Base-by-base conservation (phyloP, 2,797 vertebrate genomes). In the Psittacula echo region DNA sequence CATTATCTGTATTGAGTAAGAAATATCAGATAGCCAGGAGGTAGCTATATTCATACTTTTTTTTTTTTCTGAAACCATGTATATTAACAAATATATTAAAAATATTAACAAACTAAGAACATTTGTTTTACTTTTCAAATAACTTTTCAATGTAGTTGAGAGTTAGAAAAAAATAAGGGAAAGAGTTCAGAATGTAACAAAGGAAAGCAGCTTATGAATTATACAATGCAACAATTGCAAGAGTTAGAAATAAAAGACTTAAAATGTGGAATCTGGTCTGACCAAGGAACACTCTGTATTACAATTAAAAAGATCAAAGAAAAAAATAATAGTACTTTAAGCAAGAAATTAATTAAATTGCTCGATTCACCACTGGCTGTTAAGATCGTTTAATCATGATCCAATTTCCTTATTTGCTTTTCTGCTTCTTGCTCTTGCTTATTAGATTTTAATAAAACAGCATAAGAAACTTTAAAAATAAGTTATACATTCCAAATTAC, bases 291-390 rank as follows among this genome's bases (percentile, higher is more conserved):
- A 41, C 12, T 68, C 86, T 89, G 44, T 90, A 94, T 90, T 65
- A 94, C 74, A 94, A 88, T 95, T 94, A 90, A 30, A 70, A 68
- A 93, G 92, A 96, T 95, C 89, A 96, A 95, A 96, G 91, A 11
- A 94, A 87, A 87, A 83, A 95, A 89, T 90, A 93, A 92, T 50
- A 79, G 71, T 94, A 90, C 89, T 96, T 92, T 84, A 88, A 93
- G 87, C 76, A 91, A 96, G 79, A 92, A 94, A 95, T 95, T 94
- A 96, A 96, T 97, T 96, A 93, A 94, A 88, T 60, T 39, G 23
- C 24, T 22, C 21, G 0, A 94, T 76, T 90, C 80, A 87, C 77
- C 50, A 82, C 82, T 91, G 56, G 48, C 85, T 96, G 77, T 90
- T 94, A 87, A 93, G 48, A 95, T 93, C 71, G 79, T 76, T 92